phyloP scores from a whole-genome alignment of 2,888 invertebrate species.

The Biston stratarius region DNA sequence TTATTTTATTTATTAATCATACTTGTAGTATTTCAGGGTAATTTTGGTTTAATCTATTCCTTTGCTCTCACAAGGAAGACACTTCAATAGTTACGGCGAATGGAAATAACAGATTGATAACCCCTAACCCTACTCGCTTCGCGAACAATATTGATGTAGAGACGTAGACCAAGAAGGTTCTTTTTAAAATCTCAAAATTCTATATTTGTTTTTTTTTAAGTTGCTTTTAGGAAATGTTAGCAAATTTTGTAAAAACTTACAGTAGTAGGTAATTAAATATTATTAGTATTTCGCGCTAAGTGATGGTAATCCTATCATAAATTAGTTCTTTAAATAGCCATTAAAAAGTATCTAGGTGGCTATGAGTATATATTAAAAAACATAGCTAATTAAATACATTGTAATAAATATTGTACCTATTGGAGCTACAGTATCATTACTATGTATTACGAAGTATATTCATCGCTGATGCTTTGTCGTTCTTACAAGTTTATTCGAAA shows the following conservation, averaged over 20 bases:
- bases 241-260: neutral
- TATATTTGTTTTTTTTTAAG: neutral
- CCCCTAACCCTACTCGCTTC: constrained; percentile 14
- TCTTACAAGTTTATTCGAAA: neutral
- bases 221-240: neutral
- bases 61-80: constrained; percentile 12
- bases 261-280: no score
- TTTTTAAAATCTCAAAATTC: neutral
- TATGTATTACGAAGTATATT: neutral
- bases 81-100: constrained; percentile 13
- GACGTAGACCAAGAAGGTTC: neutral
- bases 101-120: constrained; percentile 23
- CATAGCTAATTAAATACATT: neutral
- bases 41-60: neutral
- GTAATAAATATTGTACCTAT: neutral
- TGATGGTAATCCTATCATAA: neutral
- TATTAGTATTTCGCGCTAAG: no score
- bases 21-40: neutral
- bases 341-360: neutral
- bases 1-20: no score
- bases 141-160: neutral
- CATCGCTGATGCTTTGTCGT: neutral
- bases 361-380: neutral
- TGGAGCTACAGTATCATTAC: neutral
- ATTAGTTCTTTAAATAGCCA: neutral